Base-by-base conservation (phyloP, 2,888 invertebrate species). In the Calliscelio sp. region DNA sequence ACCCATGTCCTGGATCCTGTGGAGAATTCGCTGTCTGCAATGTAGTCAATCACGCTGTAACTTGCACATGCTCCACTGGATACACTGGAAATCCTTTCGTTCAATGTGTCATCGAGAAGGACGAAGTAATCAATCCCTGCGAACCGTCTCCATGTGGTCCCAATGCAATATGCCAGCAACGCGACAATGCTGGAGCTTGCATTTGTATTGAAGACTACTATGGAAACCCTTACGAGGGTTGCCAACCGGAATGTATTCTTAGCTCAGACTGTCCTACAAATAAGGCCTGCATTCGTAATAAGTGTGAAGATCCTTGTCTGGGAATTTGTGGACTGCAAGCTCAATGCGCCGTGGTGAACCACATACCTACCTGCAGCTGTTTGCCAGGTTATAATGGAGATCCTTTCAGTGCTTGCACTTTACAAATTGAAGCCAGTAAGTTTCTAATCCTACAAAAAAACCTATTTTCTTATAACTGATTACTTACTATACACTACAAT, bases 1-100 rank as follows among this genome's bases (percentile, higher is more conserved):
- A 97, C 94, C 97, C 97, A 77, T 97, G 97, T 91, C 96, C 96
- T 55, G 96, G 96, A 80, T 96, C 96, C 63, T 97, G 97, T 92
- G 97, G 97, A 81, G 94, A 95, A 88, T 96, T 96, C 92, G 96
- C 97, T 18, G 94, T 95, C 89, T 97, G 97, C 92, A 94, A 95
- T 86, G 96, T 97, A 84, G 95, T 96, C 79, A 96, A 96, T 93
- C 97, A 97, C 92, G 95, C 96, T 86, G 96, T 97, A 68, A 94
- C 96, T 74, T 94, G 94, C 79, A 91, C 91, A 6, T 59, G 57
- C 22, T 28, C 57, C 18, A 16, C 38, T 38, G 57, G 57, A 32
- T 57, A 16, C 20, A 57, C 57, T 2, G 57, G 57, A 57, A 35
- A 61, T 61, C 41, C 61, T 35, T 97, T 97, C 92, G 84, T 61